Conservation (phyloP, 2,797 vertebrate species). For the Anisognathus igniventris region DNA sequence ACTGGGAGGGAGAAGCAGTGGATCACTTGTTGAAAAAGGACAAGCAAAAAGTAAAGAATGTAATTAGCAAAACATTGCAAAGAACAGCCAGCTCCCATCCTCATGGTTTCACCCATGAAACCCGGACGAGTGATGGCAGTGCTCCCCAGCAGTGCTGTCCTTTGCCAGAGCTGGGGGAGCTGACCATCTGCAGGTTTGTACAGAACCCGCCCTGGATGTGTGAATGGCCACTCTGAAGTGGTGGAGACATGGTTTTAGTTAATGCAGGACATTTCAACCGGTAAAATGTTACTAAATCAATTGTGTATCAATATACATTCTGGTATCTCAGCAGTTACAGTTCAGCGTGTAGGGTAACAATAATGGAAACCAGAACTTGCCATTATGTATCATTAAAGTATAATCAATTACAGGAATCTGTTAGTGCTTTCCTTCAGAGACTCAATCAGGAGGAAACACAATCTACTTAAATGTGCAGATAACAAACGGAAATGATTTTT, state of each 20-base stretch:
- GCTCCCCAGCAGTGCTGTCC: background rate
- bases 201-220: background rate
- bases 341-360: background rate
- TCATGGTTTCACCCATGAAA: background rate
- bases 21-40: background rate
- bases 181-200: background rate
- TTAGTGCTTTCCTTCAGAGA: conserved; percentile 47
- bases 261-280: background rate
- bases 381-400: conserved; percentile 25
- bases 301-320: background rate
- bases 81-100: background rate
- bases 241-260: background rate
- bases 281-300: background rate
- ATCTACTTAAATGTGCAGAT: conserved; percentile 7
- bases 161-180: background rate
- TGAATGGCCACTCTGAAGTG: rapidly evolving
- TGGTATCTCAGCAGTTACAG: background rate
- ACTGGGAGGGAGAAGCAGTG: rapidly evolving
- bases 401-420: conserved; percentile 34
- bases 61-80: background rate
- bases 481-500: conserved; percentile 58
- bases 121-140: background rate
- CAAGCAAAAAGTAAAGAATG: background rate
- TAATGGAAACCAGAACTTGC: conserved; percentile 48
- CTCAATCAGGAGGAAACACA: background rate